Evolutionary conservation across 2,888 invertebrate species (phyloP), one percentile per base, ranked within the genome.

Genomic region (Apamea epomidion): DNA sequence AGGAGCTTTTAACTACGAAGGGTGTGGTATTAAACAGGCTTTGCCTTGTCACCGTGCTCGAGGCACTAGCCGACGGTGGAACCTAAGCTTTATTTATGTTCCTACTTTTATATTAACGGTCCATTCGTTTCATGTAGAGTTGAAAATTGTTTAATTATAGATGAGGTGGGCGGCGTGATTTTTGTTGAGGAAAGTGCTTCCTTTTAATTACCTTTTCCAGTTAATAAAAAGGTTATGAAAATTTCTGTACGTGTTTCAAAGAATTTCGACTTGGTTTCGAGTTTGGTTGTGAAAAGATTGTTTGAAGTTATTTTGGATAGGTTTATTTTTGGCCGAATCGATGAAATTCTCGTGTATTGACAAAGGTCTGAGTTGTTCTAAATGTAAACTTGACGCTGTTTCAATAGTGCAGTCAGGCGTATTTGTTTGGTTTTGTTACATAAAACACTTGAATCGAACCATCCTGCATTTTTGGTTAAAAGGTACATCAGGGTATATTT

Each of bases 61-160:
- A 84, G 80, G 74, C 90, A 84, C 82, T 89, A 84, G 71, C 74
- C 85, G 80, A 79, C 84, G 82, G 82, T 88, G 85, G 29, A 65
- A 70, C 78, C 89, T 88, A 87, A 90, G 90, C 90, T 75, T 90
- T 88, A 90, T 90, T 90, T 90, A 90, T 89, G 86, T 88, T 79
- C 84, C 69, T 81, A 74, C 88, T 85, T 88, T 86, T 87, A 88
- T 78, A 88, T 88, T 88, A 88, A 80, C 81, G 71, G 74, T 21
- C 54, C 71, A 60, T 81, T 70, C 69, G 51, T 60, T 75, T 70
- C 75, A 81, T 54, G 70, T 75, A 78, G 72, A 81, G 81, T 74
- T 78, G 81, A 74, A 83, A 86, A 82, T 82, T 88, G 82, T 86
- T 85, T 89, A 85, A 89, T 89, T 87, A 89, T 84, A 79, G 80